These are phyloP conservation scores for Nematopogon swammerdamellus DNA, from an alignment of 2,888 invertebrate genomes.

Conservation along the genomic window DNA sequence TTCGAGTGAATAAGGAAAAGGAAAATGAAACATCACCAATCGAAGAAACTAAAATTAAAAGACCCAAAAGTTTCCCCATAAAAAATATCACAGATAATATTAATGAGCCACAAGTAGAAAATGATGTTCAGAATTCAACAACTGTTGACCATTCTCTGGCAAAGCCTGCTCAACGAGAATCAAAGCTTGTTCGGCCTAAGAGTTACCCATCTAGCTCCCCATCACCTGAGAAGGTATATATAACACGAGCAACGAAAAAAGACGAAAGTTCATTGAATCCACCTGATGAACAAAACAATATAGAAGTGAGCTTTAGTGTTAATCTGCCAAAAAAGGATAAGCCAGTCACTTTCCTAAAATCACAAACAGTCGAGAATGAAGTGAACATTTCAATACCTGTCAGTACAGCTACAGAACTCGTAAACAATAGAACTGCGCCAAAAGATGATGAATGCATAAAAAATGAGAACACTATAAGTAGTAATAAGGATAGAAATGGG, in stretches of 20 bases:
- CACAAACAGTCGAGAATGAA: conserved; percentile 17
- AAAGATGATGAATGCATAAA: conserved; percentile 16
- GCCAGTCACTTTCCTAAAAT: conserved; percentile 17
- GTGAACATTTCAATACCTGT: conserved; percentile 3
- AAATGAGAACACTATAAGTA: neutral
- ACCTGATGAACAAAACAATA: conserved; percentile 25
- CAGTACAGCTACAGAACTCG: conserved; percentile 12
- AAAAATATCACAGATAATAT: conserved; percentile 25
- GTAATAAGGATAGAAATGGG: no score
- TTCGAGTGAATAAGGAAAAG: conserved; percentile 19
- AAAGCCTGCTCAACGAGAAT: conserved; percentile 25
- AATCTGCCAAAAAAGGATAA: conserved; percentile 37
- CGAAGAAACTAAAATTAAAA: conserved; percentile 40
- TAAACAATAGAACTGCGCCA: conserved; percentile 13
- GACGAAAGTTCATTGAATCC: conserved; percentile 22
- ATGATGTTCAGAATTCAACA: conserved; percentile 17
- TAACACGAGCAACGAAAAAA: conserved; percentile 24
- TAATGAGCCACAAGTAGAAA: conserved; percentile 25
- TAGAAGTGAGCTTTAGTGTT: conserved; percentile 48
- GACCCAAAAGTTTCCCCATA: conserved; percentile 60
- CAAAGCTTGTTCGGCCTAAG: conserved; percentile 53
- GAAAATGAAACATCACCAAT: conserved; percentile 21
- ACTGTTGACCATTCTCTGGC: conserved; percentile 19
- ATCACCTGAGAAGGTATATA: conserved; percentile 38
- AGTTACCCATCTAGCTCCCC: conserved; percentile 56